Percentiles rank a stretch among this genome's conserved stretches.
Evolutionary conservation across 1,140 invertebrate species (phyloP).

Genomic region (Euwallacea fornicatus): DNA sequence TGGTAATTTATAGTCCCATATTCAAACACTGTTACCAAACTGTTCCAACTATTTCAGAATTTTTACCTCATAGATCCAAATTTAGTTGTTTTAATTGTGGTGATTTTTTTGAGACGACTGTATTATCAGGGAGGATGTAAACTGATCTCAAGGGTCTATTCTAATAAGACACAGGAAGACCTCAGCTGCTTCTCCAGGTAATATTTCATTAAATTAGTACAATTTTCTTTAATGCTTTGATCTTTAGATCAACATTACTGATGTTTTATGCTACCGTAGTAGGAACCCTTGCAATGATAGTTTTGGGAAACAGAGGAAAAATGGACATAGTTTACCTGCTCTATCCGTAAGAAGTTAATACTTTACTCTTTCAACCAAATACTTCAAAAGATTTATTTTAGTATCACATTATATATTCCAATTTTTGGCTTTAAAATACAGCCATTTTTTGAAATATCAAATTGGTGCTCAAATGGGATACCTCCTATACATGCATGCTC

Average conservation of each 20-base stretch:
- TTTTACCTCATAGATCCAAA: constrained; percentile 92
- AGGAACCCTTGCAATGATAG: constrained; percentile 22
- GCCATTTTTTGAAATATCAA: constrained; percentile 69
- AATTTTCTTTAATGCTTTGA: constrained; percentile 18
- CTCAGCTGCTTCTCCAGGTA: constrained; percentile 31
- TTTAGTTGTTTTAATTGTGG: constrained; percentile 78
- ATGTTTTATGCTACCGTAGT: constrained; percentile 30
- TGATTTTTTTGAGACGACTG: constrained; percentile 77
- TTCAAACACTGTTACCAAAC: not conserved
- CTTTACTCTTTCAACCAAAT: not conserved
- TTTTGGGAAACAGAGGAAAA: constrained; percentile 58
- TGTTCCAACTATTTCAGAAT: constrained; percentile 70
- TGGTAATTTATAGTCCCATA: constrained; percentile 62
- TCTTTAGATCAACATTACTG: constrained; percentile 47
- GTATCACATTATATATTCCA: constrained; percentile 79
- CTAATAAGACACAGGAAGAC: constrained; percentile 39
- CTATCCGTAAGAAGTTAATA: constrained; percentile 81
- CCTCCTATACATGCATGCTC: constrained; percentile 64
- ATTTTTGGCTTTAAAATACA: constrained; percentile 76
- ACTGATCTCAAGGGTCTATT: constrained; percentile 45
- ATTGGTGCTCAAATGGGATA: constrained; percentile 45
- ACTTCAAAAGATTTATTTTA: constrained; percentile 52
- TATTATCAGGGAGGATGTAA: constrained; percentile 57
- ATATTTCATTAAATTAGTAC: constrained; percentile 18
- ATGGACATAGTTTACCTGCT: constrained; percentile 79